Percentiles rank a stretch among this genome's conserved stretches.
Conservation (phyloP, 2,888 invertebrate genomes). For the Ectropis crepuscularia region DNA sequence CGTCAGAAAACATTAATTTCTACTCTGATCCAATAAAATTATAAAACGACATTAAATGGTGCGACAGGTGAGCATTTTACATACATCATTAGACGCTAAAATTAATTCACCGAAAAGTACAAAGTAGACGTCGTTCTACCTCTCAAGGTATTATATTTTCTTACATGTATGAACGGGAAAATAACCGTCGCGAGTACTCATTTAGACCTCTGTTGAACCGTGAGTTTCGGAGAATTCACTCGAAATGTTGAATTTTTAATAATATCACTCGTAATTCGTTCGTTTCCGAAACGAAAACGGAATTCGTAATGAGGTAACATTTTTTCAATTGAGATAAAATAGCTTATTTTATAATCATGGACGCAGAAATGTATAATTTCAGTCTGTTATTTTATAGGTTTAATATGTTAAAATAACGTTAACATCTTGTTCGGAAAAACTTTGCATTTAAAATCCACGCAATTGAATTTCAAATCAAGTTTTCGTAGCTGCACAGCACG, state of each 20-base stretch:
- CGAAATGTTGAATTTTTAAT: not conserved
- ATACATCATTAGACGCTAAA: not conserved
- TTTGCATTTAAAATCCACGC: constrained; percentile 24
- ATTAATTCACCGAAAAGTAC: not conserved
- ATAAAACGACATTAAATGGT: not conserved
- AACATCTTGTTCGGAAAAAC: constrained; percentile 14
- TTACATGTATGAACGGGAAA: no score
- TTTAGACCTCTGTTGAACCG: no score
- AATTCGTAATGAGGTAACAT: not conserved
- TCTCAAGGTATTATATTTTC: no score
- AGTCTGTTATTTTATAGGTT: no score
- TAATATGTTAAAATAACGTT: not conserved
- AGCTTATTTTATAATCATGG: no score
- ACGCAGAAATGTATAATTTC: no score
- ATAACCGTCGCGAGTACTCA: no score
- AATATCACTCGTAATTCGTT: not conserved
- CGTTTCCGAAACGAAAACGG: constrained; percentile 2
- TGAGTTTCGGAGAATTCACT: no score
- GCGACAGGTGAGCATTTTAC: not conserved
- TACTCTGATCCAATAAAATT: no score
- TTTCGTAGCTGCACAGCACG: constrained; percentile 24
- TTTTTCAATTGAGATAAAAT: not conserved
- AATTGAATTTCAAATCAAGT: constrained; percentile 31
- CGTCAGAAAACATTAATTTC: not conserved
- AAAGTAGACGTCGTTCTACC: no score